Conservation (phyloP, 2,888 invertebrate species). For the Apodemia mormo region DNA sequence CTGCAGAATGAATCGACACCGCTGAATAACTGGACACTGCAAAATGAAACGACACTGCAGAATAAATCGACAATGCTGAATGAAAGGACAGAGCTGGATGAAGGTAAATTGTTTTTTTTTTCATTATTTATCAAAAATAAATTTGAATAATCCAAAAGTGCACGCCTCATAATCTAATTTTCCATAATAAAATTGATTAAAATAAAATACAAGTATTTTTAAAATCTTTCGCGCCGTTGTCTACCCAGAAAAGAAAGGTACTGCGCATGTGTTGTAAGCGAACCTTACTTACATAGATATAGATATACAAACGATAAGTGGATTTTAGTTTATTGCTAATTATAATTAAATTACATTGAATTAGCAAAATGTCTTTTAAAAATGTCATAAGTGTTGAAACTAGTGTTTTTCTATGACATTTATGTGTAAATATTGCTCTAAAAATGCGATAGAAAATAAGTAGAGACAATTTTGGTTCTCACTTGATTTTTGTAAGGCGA, state of each 20-base stretch:
- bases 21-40: not conserved
- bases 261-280: constrained; percentile 19
- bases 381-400: constrained; percentile 18
- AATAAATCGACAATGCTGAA: constrained; percentile 15
- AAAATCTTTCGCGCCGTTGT: constrained; percentile 20
- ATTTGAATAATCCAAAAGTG: constrained; percentile 21
- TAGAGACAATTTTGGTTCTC: not conserved
- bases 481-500: not conserved
- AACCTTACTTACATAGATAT: constrained; percentile 14
- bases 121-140: constrained; percentile 19
- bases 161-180: constrained; percentile 15
- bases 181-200: constrained; percentile 21
- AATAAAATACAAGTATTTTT: constrained; percentile 21
- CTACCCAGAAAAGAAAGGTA: constrained; percentile 23
- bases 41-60: constrained; percentile 14
- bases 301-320: constrained; percentile 22
- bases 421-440: constrained; percentile 24
- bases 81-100: constrained; percentile 12
- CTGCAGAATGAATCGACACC: not conserved
- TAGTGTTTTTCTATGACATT: constrained; percentile 20
- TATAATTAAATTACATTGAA: constrained; percentile 25
- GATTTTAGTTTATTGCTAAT: constrained; percentile 23
- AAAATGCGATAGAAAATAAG: not conserved
- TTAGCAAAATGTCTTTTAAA: constrained; percentile 22
- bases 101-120: constrained; percentile 22